Evolutionary conservation across 2,113 vertebrate genomes (phyloP).

Genomic region (Heterotilapia buettikoferi): DNA sequence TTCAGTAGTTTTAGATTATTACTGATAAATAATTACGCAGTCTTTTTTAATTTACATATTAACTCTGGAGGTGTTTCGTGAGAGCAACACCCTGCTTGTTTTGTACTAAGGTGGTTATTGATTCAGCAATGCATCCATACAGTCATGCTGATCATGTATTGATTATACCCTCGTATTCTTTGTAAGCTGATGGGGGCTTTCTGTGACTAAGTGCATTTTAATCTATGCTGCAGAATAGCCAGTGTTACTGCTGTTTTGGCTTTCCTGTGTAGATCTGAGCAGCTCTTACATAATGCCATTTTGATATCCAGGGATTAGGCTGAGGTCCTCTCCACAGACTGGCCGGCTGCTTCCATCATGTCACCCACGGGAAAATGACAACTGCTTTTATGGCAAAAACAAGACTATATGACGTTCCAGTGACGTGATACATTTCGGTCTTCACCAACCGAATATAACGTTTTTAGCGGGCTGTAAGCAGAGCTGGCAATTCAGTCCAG

Average conservation of each 20-base stretch:
- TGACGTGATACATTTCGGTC: neutral
- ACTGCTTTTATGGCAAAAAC: conserved; percentile 15
- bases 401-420: neutral
- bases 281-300: conserved; percentile 63
- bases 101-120: neutral
- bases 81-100: neutral
- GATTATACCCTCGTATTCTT: conserved; percentile 12
- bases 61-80: neutral
- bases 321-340: conserved; percentile 34
- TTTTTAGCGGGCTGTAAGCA: neutral
- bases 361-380: neutral
- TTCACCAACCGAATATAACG: neutral
- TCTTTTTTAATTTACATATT: neutral
- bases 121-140: neutral
- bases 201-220: conserved; percentile 34
- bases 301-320: conserved; percentile 65
- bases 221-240: conserved; percentile 30
- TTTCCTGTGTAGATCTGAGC: conserved; percentile 28
- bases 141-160: conserved; percentile 31
- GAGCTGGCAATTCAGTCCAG: neutral
- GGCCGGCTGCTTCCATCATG: conserved; percentile 6
- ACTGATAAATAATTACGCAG: neutral
- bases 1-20: neutral
- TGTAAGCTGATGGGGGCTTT: conserved; percentile 10
- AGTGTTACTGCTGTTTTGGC: conserved; percentile 22